Evolutionary conservation across 2,113 vertebrate species (phyloP).

Genomic region (Aythya baeri): DNA sequence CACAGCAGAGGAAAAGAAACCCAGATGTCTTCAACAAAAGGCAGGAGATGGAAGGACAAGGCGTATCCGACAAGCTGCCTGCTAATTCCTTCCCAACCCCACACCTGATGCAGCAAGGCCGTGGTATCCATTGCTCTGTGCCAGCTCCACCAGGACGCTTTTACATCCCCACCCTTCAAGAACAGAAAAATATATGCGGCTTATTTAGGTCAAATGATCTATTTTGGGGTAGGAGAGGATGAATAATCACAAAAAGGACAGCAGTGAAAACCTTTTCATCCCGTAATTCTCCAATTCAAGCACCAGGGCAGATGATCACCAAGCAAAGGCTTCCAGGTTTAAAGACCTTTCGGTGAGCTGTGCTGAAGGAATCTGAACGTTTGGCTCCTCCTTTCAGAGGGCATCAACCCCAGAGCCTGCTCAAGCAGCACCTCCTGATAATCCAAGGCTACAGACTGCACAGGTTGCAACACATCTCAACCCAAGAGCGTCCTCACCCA

Average conservation of each 20-base stretch:
- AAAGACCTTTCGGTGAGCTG: neutral
- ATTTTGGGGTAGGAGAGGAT: neutral
- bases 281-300: neutral
- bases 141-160: neutral
- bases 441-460: neutral
- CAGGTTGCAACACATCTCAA: neutral
- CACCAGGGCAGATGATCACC: neutral
- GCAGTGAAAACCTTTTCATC: neutral
- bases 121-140: neutral
- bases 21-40: slow-evolving; percentile 4
- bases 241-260: slow-evolving; percentile 7
- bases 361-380: neutral
- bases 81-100: neutral
- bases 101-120: neutral
- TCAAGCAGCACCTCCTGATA: neutral
- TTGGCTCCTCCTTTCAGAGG: neutral
- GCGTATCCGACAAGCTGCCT: neutral
- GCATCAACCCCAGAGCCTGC: neutral
- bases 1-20: neutral
- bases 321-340: neutral
- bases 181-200: neutral
- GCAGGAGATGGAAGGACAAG: neutral
- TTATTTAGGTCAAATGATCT: slow-evolving; percentile 46
- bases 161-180: neutral
- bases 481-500: neutral